These are phyloP conservation scores for Epizoanthus rinbou DNA, from an alignment of 92 coral and sea anemone species.

Conservation along the genomic window DNA sequence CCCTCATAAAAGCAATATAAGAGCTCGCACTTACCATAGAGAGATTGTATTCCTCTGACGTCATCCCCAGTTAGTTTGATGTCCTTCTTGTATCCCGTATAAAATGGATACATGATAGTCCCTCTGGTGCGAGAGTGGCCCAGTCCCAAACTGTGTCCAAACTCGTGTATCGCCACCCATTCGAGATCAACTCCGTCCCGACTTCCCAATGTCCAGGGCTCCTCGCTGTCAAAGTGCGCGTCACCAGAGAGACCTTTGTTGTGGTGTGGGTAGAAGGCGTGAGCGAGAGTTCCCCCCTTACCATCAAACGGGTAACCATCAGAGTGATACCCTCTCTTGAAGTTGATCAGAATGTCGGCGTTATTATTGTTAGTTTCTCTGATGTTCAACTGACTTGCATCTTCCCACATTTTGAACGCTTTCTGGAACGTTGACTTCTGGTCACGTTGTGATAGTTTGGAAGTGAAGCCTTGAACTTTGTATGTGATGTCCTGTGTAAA, in stretches of 20 bases:
- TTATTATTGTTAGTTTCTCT: neutral
- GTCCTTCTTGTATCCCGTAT: no score
- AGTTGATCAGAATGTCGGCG: slow-evolving; percentile 47
- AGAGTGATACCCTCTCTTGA: slow-evolving; percentile 17
- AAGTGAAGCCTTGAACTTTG: slow-evolving; percentile 31
- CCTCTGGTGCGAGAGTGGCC: slow-evolving; percentile 72
- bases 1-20: no score
- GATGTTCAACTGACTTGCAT: slow-evolving; percentile 44
- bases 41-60: no score
- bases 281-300: slow-evolving; percentile 47
- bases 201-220: slow-evolving; percentile 58
- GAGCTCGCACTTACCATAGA: no score
- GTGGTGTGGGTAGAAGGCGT: slow-evolving; percentile 51
- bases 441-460: neutral
- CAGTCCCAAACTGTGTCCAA: slow-evolving; percentile 93
- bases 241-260: slow-evolving; percentile 79
- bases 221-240: slow-evolving; percentile 93
- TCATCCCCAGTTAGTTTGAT: no score
- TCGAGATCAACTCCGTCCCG: slow-evolving; percentile 67
- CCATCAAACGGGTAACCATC: slow-evolving; percentile 62
- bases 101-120: slow-evolving; percentile 92
- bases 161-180: slow-evolving; percentile 95
- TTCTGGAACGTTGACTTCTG: slow-evolving; percentile 24
- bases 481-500: slow-evolving; percentile 43
- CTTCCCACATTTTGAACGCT: slow-evolving; percentile 54